Conservation (phyloP, 2,888 invertebrate genomes). For the Cryptophagus acutangulus region DNA sequence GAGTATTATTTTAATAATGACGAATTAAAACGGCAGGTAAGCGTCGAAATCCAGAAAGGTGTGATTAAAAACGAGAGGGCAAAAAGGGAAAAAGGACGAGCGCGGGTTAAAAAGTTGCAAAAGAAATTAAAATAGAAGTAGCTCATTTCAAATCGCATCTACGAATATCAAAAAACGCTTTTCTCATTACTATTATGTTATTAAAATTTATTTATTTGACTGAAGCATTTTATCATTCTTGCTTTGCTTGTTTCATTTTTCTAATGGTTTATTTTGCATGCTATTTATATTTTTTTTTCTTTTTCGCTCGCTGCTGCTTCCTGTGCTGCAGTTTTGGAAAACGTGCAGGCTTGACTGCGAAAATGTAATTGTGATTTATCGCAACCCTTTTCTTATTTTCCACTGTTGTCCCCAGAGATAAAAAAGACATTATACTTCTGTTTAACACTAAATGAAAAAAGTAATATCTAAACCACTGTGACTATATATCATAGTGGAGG, state of each 20-base stretch:
- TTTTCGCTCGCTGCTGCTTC: too few relatives aligned
- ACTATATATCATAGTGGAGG: conserved; percentile 36
- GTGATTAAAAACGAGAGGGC: conserved; percentile 43
- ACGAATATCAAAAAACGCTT: conserved; percentile 9
- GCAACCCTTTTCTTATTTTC: conserved; percentile 28
- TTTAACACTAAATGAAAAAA: conserved; percentile 39
- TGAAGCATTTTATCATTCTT: too few relatives aligned
- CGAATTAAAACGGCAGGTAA: conserved; percentile 48
- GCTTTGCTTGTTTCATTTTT: too few relatives aligned
- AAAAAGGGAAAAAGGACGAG: conserved; percentile 25
- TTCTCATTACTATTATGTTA: neutral
- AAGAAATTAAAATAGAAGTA: conserved; percentile 16
- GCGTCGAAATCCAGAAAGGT: conserved; percentile 42
- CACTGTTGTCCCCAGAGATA: conserved; percentile 39
- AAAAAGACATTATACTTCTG: conserved; percentile 46
- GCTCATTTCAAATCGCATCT: conserved; percentile 15
- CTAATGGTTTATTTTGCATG: too few relatives aligned
- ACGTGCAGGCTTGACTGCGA: too few relatives aligned
- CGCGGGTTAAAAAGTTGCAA: conserved; percentile 29
- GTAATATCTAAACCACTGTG: conserved; percentile 39
- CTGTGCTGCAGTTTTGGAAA: too few relatives aligned
- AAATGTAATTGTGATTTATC: conserved; percentile 31
- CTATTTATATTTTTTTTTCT: too few relatives aligned
- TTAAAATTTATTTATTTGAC: too few relatives aligned
- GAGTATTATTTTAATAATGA: conserved; percentile 50